phyloP scores from a whole-genome alignment of 2,797 vertebrate genomes.

The Sebastes itinus region DNA sequence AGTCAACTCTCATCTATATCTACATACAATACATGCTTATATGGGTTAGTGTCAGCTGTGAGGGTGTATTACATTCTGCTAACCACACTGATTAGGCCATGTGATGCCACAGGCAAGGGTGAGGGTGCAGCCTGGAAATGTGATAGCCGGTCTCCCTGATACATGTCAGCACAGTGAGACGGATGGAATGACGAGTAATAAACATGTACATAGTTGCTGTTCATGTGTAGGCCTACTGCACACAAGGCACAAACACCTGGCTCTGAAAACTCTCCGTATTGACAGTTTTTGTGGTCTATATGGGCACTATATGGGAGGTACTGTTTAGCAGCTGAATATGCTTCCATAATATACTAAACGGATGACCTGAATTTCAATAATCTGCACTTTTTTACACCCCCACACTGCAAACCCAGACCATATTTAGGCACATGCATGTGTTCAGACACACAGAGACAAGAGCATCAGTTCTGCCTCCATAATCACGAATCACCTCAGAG shows the following conservation, averaged over 20 bases:
- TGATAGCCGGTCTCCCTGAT: slow-evolving; percentile 48
- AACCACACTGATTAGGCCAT: slow-evolving; percentile 42
- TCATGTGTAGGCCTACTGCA: not conserved
- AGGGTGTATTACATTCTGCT: slow-evolving; percentile 36
- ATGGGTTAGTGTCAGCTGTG: not conserved
- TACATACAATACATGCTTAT: not conserved
- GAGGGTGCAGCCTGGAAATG: slow-evolving; percentile 53
- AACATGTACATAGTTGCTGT: slow-evolving; percentile 12
- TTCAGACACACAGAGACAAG: slow-evolving; percentile 45
- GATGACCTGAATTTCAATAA: slow-evolving; percentile 38
- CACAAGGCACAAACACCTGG: not conserved
- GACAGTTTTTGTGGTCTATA: not conserved
- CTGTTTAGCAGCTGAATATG: slow-evolving; percentile 1
- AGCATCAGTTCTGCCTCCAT: slow-evolving; percentile 40
- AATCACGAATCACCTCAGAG: slow-evolving; percentile 33
- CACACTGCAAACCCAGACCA: slow-evolving; percentile 35
- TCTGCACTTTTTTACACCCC: slow-evolving; percentile 41
- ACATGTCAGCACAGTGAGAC: slow-evolving; percentile 55
- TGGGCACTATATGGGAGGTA: not conserved
- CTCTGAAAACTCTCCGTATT: not conserved
- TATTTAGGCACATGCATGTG: slow-evolving; percentile 44
- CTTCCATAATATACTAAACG: slow-evolving; percentile 21
- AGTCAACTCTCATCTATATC: slow-evolving; percentile 19
- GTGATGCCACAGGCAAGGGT: slow-evolving; percentile 53
- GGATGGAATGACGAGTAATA: slow-evolving; percentile 37